phyloP scores from a whole-genome alignment of 2,113 vertebrate genomes.

The Nerophis lumbriciformis region DNA sequence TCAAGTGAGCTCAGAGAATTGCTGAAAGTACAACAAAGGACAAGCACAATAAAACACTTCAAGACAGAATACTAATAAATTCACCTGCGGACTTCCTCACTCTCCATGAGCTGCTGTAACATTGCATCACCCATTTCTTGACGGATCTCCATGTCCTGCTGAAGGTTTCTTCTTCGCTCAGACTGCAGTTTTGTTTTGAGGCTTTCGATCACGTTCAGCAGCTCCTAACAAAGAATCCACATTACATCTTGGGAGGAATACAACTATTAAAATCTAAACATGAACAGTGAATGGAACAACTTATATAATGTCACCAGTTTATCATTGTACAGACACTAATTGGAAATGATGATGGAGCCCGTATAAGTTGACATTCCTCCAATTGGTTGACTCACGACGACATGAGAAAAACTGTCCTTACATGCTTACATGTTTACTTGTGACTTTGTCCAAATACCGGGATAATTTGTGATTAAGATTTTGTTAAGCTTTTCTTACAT shows the following conservation, averaged over 20 bases:
- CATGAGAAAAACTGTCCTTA: too few relatives aligned
- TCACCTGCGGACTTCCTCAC: constrained; percentile 77
- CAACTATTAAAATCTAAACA: neutral
- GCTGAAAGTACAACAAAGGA: neutral
- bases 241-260: neutral
- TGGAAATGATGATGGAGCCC: too few relatives aligned
- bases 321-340: too few relatives aligned
- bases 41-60: too few relatives aligned
- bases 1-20: neutral
- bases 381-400: too few relatives aligned
- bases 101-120: constrained; percentile 79
- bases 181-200: constrained; percentile 71
- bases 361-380: too few relatives aligned
- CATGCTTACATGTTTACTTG: too few relatives aligned
- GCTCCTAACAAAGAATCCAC: neutral
- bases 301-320: too few relatives aligned
- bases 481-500: too few relatives aligned
- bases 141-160: constrained; percentile 83
- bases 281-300: neutral
- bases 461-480: too few relatives aligned
- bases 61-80: neutral
- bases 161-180: constrained; percentile 76
- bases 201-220: constrained; percentile 70
- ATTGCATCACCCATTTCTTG: constrained; percentile 87
- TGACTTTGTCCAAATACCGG: too few relatives aligned